phyloP scores from a whole-genome alignment of 2,113 vertebrate species.

The Naja naja region DNA sequence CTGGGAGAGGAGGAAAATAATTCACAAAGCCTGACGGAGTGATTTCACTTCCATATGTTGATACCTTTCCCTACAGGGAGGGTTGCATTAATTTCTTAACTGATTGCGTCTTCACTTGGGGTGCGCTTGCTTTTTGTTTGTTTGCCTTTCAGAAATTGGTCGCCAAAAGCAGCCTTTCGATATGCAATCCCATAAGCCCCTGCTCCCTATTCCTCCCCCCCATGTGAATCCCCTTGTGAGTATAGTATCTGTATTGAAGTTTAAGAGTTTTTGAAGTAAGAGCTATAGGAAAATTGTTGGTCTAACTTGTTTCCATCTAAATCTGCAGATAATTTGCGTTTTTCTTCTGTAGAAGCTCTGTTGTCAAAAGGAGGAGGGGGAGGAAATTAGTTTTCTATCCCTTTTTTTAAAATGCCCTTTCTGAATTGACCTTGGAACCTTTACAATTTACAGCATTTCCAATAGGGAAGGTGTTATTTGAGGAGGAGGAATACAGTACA shows the following conservation, averaged over 20 bases:
- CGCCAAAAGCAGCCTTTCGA: slow-evolving; percentile 49
- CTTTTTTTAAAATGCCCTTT: slow-evolving; percentile 26
- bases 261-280: slow-evolving; percentile 63
- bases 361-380: neutral
- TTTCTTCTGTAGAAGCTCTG: slow-evolving; percentile 16
- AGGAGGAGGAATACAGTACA: slow-evolving; percentile 53
- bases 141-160: slow-evolving; percentile 53
- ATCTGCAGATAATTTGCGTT: slow-evolving; percentile 42
- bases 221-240: slow-evolving; percentile 57
- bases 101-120: slow-evolving; percentile 12
- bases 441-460: slow-evolving; percentile 45
- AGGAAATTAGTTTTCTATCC: slow-evolving; percentile 13
- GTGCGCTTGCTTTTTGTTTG: slow-evolving; percentile 27
- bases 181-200: slow-evolving; percentile 51
- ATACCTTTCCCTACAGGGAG: slow-evolving; percentile 36
- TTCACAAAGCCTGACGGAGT: slow-evolving; percentile 43
- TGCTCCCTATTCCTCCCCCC: neutral
- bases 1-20: slow-evolving; percentile 59
- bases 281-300: slow-evolving; percentile 48
- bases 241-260: slow-evolving; percentile 61
- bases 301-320: slow-evolving; percentile 52
- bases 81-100: slow-evolving; percentile 35
- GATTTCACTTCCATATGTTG: slow-evolving; percentile 54
- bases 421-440: slow-evolving; percentile 54
- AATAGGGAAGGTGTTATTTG: slow-evolving; percentile 34